These are phyloP conservation scores for Eupithecia tripunctaria DNA, from an alignment of 2,888 invertebrate genomes.

Conservation along the genomic window DNA sequence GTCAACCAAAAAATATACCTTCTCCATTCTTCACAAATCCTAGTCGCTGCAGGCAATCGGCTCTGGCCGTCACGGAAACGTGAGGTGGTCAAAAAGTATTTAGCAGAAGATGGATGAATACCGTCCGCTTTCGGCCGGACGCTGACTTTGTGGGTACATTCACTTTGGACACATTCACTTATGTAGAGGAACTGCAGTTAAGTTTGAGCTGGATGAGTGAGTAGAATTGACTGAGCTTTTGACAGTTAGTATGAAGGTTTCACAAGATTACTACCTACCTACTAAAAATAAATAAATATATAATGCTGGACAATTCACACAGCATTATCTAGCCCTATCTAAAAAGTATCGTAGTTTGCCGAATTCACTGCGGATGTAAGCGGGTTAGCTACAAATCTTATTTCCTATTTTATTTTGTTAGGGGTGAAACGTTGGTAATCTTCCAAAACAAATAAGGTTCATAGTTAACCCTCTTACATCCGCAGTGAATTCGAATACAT, in stretches of 20 bases:
- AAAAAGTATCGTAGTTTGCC: too few species aligned
- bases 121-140: slow-evolving; percentile 25
- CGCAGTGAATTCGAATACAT: too few species aligned
- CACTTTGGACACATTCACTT: slow-evolving; percentile 16
- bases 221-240: background rate
- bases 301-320: too few species aligned
- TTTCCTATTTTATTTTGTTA: too few species aligned
- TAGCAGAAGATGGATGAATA: slow-evolving; percentile 44
- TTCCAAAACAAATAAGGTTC: too few species aligned
- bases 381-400: too few species aligned
- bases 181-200: background rate
- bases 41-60: slow-evolving; percentile 57
- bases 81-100: slow-evolving; percentile 49
- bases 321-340: too few species aligned
- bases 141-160: slow-evolving; percentile 19
- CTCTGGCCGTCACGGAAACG: slow-evolving; percentile 49
- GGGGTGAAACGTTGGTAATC: too few species aligned
- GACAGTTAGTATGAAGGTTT: background rate
- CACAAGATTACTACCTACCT: too few species aligned
- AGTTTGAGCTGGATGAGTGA: background rate
- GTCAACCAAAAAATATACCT: slow-evolving; percentile 28
- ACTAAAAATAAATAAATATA: too few species aligned
- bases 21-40: slow-evolving; percentile 32
- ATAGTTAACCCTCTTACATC: too few species aligned
- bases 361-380: too few species aligned